phyloP scores from a whole-genome alignment of 2,888 invertebrate genomes.

The Prionchulus punctatus region DNA sequence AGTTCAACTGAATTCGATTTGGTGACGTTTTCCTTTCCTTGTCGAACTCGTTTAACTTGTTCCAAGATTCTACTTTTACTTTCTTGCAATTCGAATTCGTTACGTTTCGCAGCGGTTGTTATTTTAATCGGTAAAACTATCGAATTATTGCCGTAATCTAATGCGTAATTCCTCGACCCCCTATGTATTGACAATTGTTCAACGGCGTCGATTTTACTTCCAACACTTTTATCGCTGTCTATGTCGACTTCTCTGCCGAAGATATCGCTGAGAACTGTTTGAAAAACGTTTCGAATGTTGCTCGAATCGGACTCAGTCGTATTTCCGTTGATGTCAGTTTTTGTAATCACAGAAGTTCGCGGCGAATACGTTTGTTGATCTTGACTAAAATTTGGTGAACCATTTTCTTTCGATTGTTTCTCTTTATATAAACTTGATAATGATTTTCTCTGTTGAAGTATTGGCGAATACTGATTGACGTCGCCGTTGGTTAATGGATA shows the following conservation, averaged over 20 bases:
- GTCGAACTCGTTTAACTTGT: neutral
- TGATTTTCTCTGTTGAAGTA: neutral
- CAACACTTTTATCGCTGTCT: neutral
- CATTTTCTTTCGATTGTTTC: conserved; percentile 1
- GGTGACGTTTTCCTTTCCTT: neutral
- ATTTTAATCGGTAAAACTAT: neutral
- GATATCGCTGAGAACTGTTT: too few species aligned
- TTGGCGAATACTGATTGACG: too few species aligned
- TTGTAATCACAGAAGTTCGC: neutral
- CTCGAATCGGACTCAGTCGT: neutral
- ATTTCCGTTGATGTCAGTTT: neutral
- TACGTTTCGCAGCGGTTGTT: neutral
- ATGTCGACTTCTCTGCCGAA: neutral
- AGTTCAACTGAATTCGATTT: neutral
- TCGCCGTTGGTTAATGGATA: too few species aligned
- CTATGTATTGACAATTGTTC: neutral
- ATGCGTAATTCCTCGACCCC: too few species aligned
- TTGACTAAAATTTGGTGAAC: too few species aligned
- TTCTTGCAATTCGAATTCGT: neutral
- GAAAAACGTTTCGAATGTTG: too few species aligned
- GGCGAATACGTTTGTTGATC: neutral
- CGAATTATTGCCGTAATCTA: neutral
- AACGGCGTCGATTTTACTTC: neutral
- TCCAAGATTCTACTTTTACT: neutral
- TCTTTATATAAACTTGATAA: neutral